Percentiles rank a stretch among this genome's conserved stretches.
phyloP scores from a whole-genome alignment of 2,113 vertebrate species.

The Eolophus roseicapilla region DNA sequence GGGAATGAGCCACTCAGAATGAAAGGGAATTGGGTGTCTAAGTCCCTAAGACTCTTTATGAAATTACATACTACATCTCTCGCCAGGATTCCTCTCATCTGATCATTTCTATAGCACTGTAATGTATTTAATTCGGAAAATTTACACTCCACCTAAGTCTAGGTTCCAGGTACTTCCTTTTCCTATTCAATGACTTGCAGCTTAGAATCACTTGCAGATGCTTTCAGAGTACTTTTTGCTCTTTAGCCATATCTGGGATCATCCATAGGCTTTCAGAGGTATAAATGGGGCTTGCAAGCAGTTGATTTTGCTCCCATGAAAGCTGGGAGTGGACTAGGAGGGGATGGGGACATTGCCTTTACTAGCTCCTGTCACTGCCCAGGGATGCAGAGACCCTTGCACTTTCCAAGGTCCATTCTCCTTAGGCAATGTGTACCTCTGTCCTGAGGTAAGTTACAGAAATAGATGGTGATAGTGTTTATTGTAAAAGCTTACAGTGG shows the following conservation, averaged over 20 bases:
- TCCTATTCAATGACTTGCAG: not conserved
- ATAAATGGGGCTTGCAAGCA: fast-evolving
- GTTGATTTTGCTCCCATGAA: not conserved
- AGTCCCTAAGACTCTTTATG: not conserved
- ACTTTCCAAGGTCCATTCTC: not conserved
- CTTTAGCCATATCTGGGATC: not conserved
- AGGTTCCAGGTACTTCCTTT: not conserved
- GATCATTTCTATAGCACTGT: not conserved
- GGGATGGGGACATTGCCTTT: not conserved
- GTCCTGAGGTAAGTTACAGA: not conserved
- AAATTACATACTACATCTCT: not conserved
- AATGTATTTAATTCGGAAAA: slow-evolving; percentile 19
- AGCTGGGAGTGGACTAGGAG: not conserved
- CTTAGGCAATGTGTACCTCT: not conserved
- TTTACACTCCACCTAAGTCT: not conserved
- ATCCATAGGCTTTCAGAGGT: not conserved
- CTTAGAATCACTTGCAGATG: not conserved
- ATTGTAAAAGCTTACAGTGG: not conserved
- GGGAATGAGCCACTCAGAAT: not conserved
- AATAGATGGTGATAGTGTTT: not conserved
- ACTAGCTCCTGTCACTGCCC: not conserved
- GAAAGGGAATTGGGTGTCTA: not conserved
- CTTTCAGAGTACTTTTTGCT: not conserved
- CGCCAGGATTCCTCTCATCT: not conserved
- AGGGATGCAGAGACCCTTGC: not conserved